Percentiles rank a stretch among this genome's conserved stretches.
Conservation (phyloP, 1,140 invertebrate species). For the Drosophila sucinea region DNA sequence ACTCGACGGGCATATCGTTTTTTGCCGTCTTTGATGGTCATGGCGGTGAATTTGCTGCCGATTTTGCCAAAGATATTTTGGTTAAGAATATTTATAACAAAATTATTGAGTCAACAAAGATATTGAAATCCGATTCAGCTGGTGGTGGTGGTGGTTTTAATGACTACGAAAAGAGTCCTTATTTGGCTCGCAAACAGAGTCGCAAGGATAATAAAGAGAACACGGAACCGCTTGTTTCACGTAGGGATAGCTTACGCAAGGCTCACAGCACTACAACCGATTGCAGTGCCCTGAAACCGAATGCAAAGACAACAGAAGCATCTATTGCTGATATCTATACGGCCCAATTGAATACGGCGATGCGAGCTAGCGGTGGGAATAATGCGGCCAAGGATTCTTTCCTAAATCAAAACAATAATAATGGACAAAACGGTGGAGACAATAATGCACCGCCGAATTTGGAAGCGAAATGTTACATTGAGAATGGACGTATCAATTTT, state of each 20-base stretch:
- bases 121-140: slow-evolving; percentile 83
- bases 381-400: slow-evolving; percentile 67
- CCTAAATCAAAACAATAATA: slow-evolving; percentile 68
- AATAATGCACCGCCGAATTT: slow-evolving; percentile 68
- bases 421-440: slow-evolving; percentile 43
- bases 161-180: slow-evolving; percentile 73
- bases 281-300: slow-evolving; percentile 59
- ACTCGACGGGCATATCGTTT: slow-evolving; percentile 89
- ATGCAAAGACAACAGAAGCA: slow-evolving; percentile 61
- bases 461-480: slow-evolving; percentile 86
- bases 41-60: slow-evolving; percentile 96
- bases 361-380: slow-evolving; percentile 56
- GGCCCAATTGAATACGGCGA: slow-evolving; percentile 69
- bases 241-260: slow-evolving; percentile 75
- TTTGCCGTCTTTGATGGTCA: slow-evolving; percentile 98
- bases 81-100: slow-evolving; percentile 90
- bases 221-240: slow-evolving; percentile 45
- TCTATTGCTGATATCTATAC: slow-evolving; percentile 73
- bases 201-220: slow-evolving; percentile 80
- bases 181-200: slow-evolving; percentile 68
- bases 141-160: slow-evolving; percentile 1
- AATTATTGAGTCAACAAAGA: slow-evolving; percentile 88
- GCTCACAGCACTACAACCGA: slow-evolving; percentile 65
- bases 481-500: slow-evolving; percentile 90
- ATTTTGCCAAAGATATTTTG: slow-evolving; percentile 93